These are phyloP conservation scores for Hybos culiciformis DNA, from an alignment of 2,888 invertebrate genomes.

Conservation along the genomic window DNA sequence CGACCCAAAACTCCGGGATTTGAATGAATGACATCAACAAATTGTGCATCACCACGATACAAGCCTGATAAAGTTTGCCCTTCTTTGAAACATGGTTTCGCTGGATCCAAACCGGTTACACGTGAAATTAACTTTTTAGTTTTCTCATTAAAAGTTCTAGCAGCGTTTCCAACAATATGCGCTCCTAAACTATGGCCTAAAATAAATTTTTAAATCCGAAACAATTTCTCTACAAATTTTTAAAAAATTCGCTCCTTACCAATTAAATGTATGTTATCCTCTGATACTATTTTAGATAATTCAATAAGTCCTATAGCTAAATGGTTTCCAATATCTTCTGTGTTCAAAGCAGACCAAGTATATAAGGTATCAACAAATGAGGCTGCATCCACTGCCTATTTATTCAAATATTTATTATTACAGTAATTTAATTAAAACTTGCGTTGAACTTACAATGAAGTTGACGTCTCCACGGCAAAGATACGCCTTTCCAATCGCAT, in stretches of 20 bases:
- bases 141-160: constrained; percentile 22
- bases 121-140: constrained; percentile 24
- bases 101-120: constrained; percentile 32
- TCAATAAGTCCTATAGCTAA: constrained; percentile 24
- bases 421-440: too few relatives aligned
- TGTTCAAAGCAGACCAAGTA: constrained; percentile 33
- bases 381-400: constrained; percentile 29
- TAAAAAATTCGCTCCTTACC: constrained; percentile 14
- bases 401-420: background rate
- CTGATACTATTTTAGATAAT: constrained; percentile 22
- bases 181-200: constrained; percentile 32
- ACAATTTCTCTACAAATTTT: background rate
- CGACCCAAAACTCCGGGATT: constrained; percentile 28
- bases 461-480: constrained; percentile 29
- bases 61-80: constrained; percentile 23
- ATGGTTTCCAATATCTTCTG: constrained; percentile 27
- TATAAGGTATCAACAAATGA: constrained; percentile 29
- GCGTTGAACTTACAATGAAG: constrained; percentile 26
- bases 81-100: constrained; percentile 30
- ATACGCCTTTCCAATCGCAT: constrained; percentile 26
- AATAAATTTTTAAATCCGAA: background rate
- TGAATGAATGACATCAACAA: constrained; percentile 30
- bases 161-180: constrained; percentile 30
- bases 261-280: constrained; percentile 29
- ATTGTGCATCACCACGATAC: constrained; percentile 25